Percentiles rank a stretch among this genome's conserved stretches.
These are phyloP conservation scores for Lucilia sericata DNA, from an alignment of 1,140 invertebrate genomes.

Conservation along the genomic window DNA sequence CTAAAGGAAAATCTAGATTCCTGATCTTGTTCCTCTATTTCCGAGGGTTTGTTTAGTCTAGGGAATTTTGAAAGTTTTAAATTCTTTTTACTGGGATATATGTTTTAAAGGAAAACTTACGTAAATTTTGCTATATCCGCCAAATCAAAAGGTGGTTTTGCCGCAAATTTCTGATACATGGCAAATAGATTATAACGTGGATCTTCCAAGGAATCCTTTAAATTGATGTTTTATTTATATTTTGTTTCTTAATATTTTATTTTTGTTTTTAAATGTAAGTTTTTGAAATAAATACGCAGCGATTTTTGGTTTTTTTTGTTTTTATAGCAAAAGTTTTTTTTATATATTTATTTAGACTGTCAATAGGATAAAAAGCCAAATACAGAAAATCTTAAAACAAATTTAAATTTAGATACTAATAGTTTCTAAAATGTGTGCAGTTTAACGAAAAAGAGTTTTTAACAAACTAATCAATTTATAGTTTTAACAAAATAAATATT, in stretches of 20 bases:
- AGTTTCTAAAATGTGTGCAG: too few species aligned
- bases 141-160: constrained; percentile 63
- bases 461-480: too few species aligned
- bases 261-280: too few species aligned
- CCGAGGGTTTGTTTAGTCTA: constrained; percentile 56
- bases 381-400: constrained; percentile 21
- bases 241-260: constrained; percentile 49
- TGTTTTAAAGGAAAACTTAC: constrained; percentile 53
- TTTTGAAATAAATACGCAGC: constrained; percentile 45
- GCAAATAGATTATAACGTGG: constrained; percentile 66
- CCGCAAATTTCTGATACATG: constrained; percentile 66
- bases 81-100: background rate
- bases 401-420: too few species aligned
- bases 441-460: too few species aligned
- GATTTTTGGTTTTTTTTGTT: constrained; percentile 21
- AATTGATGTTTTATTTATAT: constrained; percentile 22
- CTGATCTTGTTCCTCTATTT: constrained; percentile 68
- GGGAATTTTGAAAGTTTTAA: background rate
- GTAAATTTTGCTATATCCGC: constrained; percentile 65
- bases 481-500: too few species aligned
- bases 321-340: constrained; percentile 31
- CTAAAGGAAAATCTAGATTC: constrained; percentile 82
- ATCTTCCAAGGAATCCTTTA: constrained; percentile 64
- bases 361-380: constrained; percentile 19
- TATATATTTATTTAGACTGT: background rate